A percentile compares a stretch with the other conserved stretches of the same genome.
These are phyloP conservation scores for Steromphala cineraria DNA, from an alignment of 2,888 invertebrate genomes.

Conservation along the genomic window DNA sequence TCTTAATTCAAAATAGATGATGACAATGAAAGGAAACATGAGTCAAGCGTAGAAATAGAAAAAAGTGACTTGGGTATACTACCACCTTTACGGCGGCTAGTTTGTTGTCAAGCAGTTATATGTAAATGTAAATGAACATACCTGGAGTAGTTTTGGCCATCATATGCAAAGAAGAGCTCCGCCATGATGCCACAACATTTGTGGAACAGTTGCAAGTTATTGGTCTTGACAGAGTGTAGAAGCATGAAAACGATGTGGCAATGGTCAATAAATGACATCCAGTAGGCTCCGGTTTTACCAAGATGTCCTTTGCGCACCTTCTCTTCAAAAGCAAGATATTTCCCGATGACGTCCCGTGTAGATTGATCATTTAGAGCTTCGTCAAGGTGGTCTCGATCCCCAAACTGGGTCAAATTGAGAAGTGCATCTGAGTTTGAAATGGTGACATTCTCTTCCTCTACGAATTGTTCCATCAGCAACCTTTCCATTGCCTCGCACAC, in stretches of 20 bases:
- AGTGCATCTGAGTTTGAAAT: neutral
- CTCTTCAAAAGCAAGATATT: neutral
- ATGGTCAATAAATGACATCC: too few relatives aligned
- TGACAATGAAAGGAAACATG: neutral
- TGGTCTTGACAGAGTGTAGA: too few relatives aligned
- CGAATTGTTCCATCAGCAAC: constrained; percentile 23
- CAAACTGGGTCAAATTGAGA: neutral
- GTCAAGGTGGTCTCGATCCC: neutral
- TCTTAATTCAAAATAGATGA: neutral
- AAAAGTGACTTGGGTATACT: too few relatives aligned
- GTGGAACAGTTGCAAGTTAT: too few relatives aligned
- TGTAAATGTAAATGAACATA: too few relatives aligned
- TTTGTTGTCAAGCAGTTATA: too few relatives aligned
- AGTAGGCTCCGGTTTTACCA: too few relatives aligned
- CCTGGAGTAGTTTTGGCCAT: too few relatives aligned
- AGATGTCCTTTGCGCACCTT: neutral
- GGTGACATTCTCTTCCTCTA: neutral
- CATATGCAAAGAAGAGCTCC: too few relatives aligned
- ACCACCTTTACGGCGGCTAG: too few relatives aligned
- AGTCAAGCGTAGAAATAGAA: neutral
- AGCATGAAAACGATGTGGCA: too few relatives aligned
- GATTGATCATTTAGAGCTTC: neutral
- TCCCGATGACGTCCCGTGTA: neutral
- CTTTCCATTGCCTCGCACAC: constrained; percentile 29
- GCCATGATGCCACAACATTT: too few relatives aligned